phyloP scores from a whole-genome alignment of 2,797 vertebrate species.

The Otus scops region DNA sequence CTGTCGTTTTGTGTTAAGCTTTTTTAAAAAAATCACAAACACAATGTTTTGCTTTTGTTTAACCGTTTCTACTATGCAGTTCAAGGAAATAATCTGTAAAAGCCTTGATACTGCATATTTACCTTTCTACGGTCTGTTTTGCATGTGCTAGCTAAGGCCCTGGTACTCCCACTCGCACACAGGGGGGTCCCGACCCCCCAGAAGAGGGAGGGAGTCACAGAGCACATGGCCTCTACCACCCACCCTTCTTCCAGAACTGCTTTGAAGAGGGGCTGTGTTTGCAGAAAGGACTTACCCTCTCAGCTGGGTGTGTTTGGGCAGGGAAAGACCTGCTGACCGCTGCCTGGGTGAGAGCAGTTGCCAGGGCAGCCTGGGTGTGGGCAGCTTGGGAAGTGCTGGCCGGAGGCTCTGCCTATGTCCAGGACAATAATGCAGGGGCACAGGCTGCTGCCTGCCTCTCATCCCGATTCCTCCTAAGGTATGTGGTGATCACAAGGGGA shows the following conservation, averaged over 20 bases:
- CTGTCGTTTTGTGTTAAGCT: background rate
- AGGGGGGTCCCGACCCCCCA: rapidly evolving
- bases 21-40: background rate
- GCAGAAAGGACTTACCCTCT: no score
- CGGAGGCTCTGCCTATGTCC: rapidly evolving
- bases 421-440: rapidly evolving
- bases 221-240: rapidly evolving
- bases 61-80: background rate
- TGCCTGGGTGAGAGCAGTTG: rapidly evolving
- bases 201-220: rapidly evolving
- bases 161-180: rapidly evolving
- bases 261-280: background rate
- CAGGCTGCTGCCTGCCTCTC: background rate
- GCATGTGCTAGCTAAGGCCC: rapidly evolving
- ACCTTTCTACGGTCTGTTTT: background rate
- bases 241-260: background rate
- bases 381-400: rapidly evolving
- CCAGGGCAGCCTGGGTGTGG: rapidly evolving
- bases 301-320: background rate
- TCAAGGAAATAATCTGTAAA: background rate
- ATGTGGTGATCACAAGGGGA: rapidly evolving
- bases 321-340: rapidly evolving
- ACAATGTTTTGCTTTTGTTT: background rate
- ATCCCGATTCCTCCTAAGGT: rapidly evolving
- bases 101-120: background rate